Base-by-base conservation (phyloP, 2,797 vertebrate genomes). In the Mus caroli region DNA sequence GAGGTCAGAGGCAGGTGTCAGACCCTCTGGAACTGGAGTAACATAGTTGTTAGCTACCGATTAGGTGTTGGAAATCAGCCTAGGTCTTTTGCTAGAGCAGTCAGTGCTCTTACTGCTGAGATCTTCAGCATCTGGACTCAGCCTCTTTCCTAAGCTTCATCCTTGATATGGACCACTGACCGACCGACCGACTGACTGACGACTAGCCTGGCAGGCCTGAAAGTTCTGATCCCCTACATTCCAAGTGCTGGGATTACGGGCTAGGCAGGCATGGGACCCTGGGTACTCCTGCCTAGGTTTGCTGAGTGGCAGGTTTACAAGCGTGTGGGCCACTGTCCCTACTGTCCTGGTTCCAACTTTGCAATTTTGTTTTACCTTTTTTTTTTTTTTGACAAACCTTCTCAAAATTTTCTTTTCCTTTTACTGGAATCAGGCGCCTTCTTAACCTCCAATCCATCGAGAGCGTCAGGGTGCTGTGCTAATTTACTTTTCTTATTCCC, bases 371-470 rank as follows among this genome's bases (percentile, higher is more conserved):
- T 88, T 0, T 88, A 77, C 28, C 1, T 86, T 89, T 67, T 75
- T 82, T 84, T n/a, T 69, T 84, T 46, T n/a, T 24, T 85, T 60
- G 12, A 85, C 43, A 94, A 58, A 75, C 67, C 92, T 93, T 75
- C 14, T 88, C 64, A 86, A 88, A 91, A 58, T 89, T 19, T 0
- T 78, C 8, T 91, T 11, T 60, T 9, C 5, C 2, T 73, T 93
- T 93, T 67, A 84, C 71, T 92, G 13, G 92, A 52, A 43, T 69
- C 31, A 77, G 54, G 28, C 2, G 22, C 43, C 17, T 95, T 96
- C 11, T 54, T 91, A 77, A 85, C 80, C 19, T 24, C 31, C 40
- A 88, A 19, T 85, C 78, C 26, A 15, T 88, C 20, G 56, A 60
- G 76, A 62, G 62, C 58, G 75, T 67, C 9, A 34, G 34, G 31